These are phyloP conservation scores for Coryphaenoides rupestris DNA, from an alignment of 2,113 vertebrate species.

Conservation along the genomic window DNA sequence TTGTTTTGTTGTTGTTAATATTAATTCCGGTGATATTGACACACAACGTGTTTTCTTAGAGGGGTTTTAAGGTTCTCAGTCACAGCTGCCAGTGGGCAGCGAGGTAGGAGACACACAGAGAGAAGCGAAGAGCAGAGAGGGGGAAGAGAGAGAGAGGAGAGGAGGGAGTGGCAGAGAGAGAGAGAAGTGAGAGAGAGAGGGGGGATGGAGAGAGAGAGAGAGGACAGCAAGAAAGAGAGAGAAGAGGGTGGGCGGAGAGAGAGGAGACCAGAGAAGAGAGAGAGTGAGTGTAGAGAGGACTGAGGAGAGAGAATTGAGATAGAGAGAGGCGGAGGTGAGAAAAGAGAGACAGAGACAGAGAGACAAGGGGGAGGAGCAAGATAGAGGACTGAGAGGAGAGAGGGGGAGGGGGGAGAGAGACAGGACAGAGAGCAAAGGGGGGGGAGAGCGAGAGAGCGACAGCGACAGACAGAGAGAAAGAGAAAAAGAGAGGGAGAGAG, in stretches of 20 bases:
- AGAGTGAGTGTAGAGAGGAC: neutral
- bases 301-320: neutral
- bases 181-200: neutral
- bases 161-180: neutral
- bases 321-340: neutral
- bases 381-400: constrained; percentile 6
- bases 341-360: neutral
- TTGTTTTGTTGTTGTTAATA: constrained; percentile 47
- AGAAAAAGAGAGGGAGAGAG: no score
- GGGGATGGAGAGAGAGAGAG: no score
- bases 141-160: no score
- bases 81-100: constrained; percentile 7
- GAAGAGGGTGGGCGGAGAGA: neutral
- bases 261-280: neutral
- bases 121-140: neutral
- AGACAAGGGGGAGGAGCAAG: neutral
- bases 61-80: no score
- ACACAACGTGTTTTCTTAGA: constrained; percentile 37
- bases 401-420: constrained; percentile 1
- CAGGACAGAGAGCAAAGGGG: neutral
- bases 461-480: no score
- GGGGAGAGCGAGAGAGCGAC: no score
- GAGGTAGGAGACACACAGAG: neutral
- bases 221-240: neutral
- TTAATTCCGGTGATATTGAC: constrained; percentile 48